These are phyloP conservation scores for Protonemura montana DNA, from an alignment of 2,888 invertebrate species.

Conservation along the genomic window DNA sequence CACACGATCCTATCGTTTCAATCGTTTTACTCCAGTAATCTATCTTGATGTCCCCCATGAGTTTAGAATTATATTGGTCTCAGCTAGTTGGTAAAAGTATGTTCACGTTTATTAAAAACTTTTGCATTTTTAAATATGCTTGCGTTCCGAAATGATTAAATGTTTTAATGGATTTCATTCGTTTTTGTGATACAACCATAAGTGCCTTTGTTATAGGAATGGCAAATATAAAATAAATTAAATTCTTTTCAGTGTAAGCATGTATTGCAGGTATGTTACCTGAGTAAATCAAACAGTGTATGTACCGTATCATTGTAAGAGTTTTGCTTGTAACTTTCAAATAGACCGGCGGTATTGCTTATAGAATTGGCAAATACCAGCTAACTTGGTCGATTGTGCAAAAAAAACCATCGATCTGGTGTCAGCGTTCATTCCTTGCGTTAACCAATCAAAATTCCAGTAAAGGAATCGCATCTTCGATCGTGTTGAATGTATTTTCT, in stretches of 20 bases:
- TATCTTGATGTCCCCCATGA: neutral
- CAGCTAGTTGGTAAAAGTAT: neutral
- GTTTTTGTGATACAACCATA: neutral
- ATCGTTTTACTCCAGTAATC: conserved; percentile 26
- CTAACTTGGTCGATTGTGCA: too few relatives aligned
- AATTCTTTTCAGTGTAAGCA: too few relatives aligned
- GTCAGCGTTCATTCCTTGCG: neutral
- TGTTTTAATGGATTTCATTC: neutral
- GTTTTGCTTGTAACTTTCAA: too few relatives aligned
- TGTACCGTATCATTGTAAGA: too few relatives aligned
- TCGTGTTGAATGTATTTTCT: neutral
- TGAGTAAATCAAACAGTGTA: too few relatives aligned
- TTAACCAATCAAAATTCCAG: neutral
- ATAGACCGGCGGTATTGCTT: too few relatives aligned
- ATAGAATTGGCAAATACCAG: too few relatives aligned
- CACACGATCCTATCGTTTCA: conserved; percentile 25
- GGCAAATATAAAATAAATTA: neutral
- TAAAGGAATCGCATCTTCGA: neutral
- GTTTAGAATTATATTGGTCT: neutral
- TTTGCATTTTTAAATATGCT: neutral
- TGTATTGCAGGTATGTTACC: too few relatives aligned
- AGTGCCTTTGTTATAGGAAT: neutral
- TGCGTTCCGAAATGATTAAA: neutral
- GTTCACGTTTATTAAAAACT: neutral
- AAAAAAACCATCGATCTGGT: too few relatives aligned